Conservation (phyloP, 64 coral and sea anemone genomes). For the Acropora tenuis region DNA sequence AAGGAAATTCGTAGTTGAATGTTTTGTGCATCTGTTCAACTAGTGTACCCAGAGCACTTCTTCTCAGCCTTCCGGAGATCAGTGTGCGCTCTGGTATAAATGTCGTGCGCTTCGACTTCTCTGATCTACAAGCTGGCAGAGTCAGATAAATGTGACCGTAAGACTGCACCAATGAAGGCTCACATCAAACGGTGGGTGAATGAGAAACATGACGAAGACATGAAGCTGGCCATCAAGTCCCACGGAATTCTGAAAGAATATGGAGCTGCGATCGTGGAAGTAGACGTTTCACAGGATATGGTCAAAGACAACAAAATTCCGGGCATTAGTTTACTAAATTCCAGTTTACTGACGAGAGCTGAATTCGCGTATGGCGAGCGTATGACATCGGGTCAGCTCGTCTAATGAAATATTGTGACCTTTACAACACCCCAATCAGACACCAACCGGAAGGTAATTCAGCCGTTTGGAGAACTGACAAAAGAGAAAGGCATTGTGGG, state of each 20-base stretch:
- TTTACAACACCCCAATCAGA: too few relatives aligned
- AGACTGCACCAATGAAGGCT: not conserved
- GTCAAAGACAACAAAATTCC: not conserved
- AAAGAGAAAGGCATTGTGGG: not conserved
- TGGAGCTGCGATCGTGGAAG: not conserved
- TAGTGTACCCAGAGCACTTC: not conserved
- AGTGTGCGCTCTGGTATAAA: not conserved
- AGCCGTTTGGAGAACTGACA: not conserved
- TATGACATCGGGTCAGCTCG: too few relatives aligned
- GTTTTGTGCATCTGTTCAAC: not conserved
- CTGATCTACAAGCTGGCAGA: not conserved
- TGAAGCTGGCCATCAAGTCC: not conserved
- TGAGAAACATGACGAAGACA: not conserved
- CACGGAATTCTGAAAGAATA: not conserved
- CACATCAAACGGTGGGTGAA: not conserved
- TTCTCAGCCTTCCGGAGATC: not conserved
- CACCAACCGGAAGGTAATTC: too few relatives aligned
- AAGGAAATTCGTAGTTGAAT: not conserved
- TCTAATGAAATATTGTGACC: too few relatives aligned
- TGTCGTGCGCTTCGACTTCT: not conserved
- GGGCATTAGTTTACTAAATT: not conserved
- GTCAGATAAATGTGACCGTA: not conserved
- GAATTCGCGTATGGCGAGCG: too few relatives aligned
- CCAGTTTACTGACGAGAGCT: not conserved
- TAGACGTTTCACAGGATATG: not conserved